These are phyloP conservation scores for Drosophila ercepeae DNA, from an alignment of 1,140 invertebrate genomes.

Conservation along the genomic window DNA sequence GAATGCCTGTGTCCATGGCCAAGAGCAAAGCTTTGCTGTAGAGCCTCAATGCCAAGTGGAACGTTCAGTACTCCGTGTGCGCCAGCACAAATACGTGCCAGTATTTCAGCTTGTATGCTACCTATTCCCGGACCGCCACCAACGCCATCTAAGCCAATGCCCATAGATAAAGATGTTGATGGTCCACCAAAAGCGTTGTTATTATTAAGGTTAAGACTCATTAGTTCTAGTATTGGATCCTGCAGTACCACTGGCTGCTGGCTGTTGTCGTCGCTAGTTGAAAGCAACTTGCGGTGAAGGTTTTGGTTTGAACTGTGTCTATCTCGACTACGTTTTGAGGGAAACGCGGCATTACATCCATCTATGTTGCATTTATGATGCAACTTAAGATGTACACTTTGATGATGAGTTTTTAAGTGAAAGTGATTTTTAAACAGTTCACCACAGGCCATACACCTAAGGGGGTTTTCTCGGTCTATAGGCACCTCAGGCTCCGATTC, in stretches of 20 bases:
- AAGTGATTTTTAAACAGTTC: slow-evolving; percentile 98
- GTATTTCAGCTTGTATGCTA: slow-evolving; percentile 90
- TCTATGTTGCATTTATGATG: slow-evolving; percentile 98
- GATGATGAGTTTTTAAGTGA: slow-evolving; percentile 97
- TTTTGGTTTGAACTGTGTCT: slow-evolving; percentile 96
- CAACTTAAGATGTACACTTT: slow-evolving; percentile 97
- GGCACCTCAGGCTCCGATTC: slow-evolving; percentile 90
- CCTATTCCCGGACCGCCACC: slow-evolving; percentile 50
- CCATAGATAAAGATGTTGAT: neutral
- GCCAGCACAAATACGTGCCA: slow-evolving; percentile 91
- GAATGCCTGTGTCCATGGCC: slow-evolving; percentile 46
- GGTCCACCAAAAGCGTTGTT: slow-evolving; percentile 62
- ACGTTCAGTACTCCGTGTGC: slow-evolving; percentile 84
- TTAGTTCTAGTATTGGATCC: slow-evolving; percentile 77
- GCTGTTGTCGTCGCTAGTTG: slow-evolving; percentile 87
- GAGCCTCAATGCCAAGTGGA: slow-evolving; percentile 85
- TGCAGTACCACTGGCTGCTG: slow-evolving; percentile 70
- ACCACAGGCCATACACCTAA: slow-evolving; percentile 95
- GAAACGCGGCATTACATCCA: slow-evolving; percentile 97
- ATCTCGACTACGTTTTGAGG: slow-evolving; percentile 96
- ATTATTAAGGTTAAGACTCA: slow-evolving; percentile 75
- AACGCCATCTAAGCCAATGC: neutral
- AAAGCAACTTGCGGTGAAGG: slow-evolving; percentile 94
- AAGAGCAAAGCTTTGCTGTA: slow-evolving; percentile 83
- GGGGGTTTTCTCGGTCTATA: slow-evolving; percentile 89